These are phyloP conservation scores for Papilio polyxenes DNA, from an alignment of 1,140 invertebrate species.

Conservation along the genomic window DNA sequence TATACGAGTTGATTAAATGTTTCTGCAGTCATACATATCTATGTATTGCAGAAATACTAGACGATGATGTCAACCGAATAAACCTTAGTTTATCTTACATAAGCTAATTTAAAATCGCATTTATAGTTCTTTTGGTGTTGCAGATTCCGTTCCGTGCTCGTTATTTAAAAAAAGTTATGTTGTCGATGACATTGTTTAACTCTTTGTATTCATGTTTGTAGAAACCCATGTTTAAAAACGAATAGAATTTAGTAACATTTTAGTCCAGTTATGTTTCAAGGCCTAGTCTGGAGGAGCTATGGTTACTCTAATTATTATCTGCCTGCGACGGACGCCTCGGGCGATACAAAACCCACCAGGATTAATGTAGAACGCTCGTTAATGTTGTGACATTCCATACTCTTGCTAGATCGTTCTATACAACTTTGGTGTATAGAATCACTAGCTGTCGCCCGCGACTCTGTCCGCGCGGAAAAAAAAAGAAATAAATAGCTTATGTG, in stretches of 20 bases:
- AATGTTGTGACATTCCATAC: conserved; percentile 38
- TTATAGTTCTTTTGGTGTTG: no score
- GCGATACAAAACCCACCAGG: conserved; percentile 39
- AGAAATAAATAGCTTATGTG: no score
- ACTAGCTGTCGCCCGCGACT: no score
- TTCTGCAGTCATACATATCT: conserved; percentile 29
- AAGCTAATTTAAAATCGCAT: not conserved
- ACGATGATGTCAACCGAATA: conserved; percentile 30
- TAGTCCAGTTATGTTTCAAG: not conserved
- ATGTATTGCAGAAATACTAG: not conserved
- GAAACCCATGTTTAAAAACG: not conserved
- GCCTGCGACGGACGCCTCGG: conserved; percentile 30
- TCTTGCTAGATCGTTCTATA: not conserved
- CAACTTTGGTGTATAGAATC: not conserved
- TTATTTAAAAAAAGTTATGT: no score
- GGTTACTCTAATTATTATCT: conserved; percentile 30
- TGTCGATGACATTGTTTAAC: no score
- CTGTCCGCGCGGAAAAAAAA: no score
- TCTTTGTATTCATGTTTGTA: no score
- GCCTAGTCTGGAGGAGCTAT: conserved; percentile 6
- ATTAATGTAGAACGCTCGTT: conserved; percentile 16
- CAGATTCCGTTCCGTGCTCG: no score
- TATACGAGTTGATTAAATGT: conserved; percentile 43
- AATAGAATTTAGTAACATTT: not conserved
- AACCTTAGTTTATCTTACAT: not conserved